These are phyloP conservation scores for Laticauda laticaudata DNA, from an alignment of 2,113 vertebrate species.

Conservation along the genomic window DNA sequence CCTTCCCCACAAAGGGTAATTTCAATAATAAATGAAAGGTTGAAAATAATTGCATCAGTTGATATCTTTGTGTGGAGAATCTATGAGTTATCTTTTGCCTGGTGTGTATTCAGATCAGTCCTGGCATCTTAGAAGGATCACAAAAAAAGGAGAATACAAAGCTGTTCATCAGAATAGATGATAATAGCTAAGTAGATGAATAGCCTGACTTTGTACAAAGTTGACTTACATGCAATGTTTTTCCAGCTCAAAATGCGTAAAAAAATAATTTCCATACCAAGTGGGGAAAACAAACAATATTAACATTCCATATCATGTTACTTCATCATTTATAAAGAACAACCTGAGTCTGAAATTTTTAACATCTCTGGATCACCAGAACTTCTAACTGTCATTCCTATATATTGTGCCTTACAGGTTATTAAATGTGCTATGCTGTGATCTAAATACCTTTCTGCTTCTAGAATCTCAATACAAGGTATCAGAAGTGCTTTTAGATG, in stretches of 20 bases:
- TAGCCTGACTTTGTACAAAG: neutral
- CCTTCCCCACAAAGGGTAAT: neutral
- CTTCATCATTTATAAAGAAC: neutral
- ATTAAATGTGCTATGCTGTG: constrained; percentile 86
- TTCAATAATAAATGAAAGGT: neutral
- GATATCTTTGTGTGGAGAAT: neutral
- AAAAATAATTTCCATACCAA: neutral
- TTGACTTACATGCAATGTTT: neutral
- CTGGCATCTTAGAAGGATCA: neutral
- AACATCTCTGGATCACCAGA: neutral
- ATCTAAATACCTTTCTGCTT: constrained; percentile 86
- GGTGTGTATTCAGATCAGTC: neutral
- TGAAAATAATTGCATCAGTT: neutral
- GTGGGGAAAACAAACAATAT: neutral
- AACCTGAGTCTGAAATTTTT: neutral
- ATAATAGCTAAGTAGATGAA: neutral
- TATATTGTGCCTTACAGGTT: constrained; percentile 72
- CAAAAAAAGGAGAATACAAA: neutral
- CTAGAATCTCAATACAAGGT: constrained; percentile 88
- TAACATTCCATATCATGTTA: neutral
- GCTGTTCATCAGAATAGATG: neutral
- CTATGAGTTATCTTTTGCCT: neutral
- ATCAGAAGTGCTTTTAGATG: constrained; percentile 80
- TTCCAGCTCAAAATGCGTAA: neutral
- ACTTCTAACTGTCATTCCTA: constrained; percentile 13